A percentile compares a stretch with the other conserved stretches of the same genome.
Conservation (phyloP, 2,888 invertebrate genomes). For the Apodemia hepburni region DNA sequence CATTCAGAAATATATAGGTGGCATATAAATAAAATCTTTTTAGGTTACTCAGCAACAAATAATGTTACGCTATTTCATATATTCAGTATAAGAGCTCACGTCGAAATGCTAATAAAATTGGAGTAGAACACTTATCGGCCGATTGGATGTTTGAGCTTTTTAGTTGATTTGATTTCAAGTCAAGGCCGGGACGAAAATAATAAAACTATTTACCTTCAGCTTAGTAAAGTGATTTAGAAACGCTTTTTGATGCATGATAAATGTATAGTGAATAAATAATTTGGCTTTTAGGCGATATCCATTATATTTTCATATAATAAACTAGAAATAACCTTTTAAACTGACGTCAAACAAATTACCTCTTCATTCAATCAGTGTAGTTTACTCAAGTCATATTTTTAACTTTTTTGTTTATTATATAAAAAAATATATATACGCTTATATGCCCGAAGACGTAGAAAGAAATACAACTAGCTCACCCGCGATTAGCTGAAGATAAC, state of each 20-base stretch:
- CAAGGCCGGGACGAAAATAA: constrained; percentile 7
- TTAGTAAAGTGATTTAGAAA: constrained; percentile 6
- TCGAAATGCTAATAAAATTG: constrained; percentile 7
- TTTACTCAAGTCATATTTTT: neutral
- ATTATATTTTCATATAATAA: neutral
- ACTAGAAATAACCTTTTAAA: neutral
- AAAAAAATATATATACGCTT: too few species aligned
- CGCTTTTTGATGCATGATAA: neutral
- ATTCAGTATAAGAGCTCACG: constrained; percentile 3
- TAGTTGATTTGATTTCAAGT: constrained; percentile 9
- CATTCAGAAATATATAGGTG: neutral
- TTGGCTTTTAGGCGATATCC: neutral
- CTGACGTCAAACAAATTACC: neutral
- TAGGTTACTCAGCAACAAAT: constrained; percentile 14
- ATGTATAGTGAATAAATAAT: neutral
- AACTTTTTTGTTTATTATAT: too few species aligned
- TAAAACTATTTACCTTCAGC: constrained; percentile 7
- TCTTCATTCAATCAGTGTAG: neutral
- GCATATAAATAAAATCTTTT: constrained; percentile 3
- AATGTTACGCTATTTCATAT: constrained; percentile 5
- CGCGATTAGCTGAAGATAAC: too few species aligned
- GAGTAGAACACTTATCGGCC: constrained; percentile 4
- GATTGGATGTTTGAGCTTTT: constrained; percentile 13
- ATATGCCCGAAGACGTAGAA: too few species aligned
- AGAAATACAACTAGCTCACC: too few species aligned